phyloP scores from a whole-genome alignment of 2,113 vertebrate genomes.

The Physeter macrocephalus region DNA sequence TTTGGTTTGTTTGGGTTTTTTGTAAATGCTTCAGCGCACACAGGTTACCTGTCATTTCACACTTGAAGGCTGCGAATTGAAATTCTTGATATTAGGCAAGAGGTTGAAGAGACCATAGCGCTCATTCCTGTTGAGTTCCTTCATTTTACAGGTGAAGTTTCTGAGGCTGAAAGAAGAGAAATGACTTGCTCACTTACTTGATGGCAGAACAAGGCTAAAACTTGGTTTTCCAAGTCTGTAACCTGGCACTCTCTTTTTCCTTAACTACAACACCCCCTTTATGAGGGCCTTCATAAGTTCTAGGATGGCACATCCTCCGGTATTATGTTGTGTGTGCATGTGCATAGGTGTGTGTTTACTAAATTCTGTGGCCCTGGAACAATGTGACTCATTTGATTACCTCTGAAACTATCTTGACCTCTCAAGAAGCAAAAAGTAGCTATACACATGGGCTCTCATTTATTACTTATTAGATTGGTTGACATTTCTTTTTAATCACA shows the following conservation, averaged over 20 bases:
- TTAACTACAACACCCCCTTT: neutral
- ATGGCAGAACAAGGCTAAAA: neutral
- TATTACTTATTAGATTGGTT: neutral
- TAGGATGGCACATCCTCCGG: neutral
- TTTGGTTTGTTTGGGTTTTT: neutral
- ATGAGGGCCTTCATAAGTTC: neutral
- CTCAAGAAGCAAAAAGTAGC: neutral
- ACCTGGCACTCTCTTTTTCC: neutral
- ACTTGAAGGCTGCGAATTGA: neutral
- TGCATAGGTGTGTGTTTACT: neutral
- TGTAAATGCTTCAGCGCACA: neutral
- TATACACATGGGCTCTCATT: neutral
- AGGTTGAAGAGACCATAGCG: neutral
- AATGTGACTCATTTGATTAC: neutral
- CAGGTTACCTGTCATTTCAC: neutral
- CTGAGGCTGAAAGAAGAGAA: conserved; percentile 18
- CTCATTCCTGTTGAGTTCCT: neutral
- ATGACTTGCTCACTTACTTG: neutral
- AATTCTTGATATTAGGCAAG: neutral
- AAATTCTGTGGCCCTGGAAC: neutral
- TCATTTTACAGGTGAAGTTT: neutral
- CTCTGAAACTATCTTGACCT: neutral
- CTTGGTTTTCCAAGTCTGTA: conserved; percentile 43
- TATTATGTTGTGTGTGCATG: neutral
- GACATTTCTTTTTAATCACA: neutral